Base-by-base conservation (phyloP, 2,113 vertebrate genomes). In the Pavo muticus region DNA sequence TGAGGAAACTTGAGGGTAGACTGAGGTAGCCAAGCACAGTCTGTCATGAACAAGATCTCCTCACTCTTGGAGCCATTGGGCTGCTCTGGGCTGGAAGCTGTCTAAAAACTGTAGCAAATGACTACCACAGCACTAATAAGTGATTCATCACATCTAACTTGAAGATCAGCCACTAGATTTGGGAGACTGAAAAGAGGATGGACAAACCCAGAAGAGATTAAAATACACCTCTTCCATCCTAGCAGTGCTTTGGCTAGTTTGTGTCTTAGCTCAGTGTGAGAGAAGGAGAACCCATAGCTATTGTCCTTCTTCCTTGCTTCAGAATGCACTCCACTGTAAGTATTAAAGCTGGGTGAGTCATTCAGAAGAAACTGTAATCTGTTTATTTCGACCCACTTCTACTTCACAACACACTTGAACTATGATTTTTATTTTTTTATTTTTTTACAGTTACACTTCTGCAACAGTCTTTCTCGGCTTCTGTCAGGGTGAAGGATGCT, bases 401-500 rank as follows among this genome's bases (percentile, higher is more conserved):
- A 4, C 63, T 90, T 78, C 65, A 94, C 39, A 78, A 77, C 90
- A 86, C 32, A n/a, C 50, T 86, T 94, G 32, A 50, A 91, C 27
- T 42, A 17, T 21, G 39, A 32, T 50, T 52, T 74, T 39, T 65
- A 11, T 39, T 65, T 54, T 54, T 52, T 54, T 14, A 27, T 63
- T 71, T 67, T 56, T 83, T 81, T 56, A 20, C 48, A 87, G 48
- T 83, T 93, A 48, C 30, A 77, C 32, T 91, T 85, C 52, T 64
- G 45, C 60, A 91, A n/a, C 57, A 93, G 23, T 59, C 45, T 78
- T 88, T 50, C 65, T 92, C 88, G 90, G 42, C 65, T 96, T 84
- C 92, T 93, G 63, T 60, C 52, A 52, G 64, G 68, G 71, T 83
- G 76, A 87, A 73, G 63, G 64, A 29, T 94, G 84, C 71, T 94